Conservation (phyloP, 2,888 invertebrate genomes). For the Cheilosia variabilis region DNA sequence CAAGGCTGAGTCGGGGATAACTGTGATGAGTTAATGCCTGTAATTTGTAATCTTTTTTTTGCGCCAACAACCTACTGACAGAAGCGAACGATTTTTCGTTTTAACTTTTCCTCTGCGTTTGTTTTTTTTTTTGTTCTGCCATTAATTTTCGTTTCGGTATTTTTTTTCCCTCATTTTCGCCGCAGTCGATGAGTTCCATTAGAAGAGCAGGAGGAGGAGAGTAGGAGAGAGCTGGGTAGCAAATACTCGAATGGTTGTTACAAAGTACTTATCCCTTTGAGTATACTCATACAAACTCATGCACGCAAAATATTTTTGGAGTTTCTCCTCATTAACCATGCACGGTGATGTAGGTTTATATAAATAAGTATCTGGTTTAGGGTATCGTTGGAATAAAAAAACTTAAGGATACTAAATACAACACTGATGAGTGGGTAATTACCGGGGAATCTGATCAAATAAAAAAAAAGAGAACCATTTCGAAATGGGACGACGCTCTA, state of each 20-base stretch:
- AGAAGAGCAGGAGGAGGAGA: slow-evolving; percentile 19
- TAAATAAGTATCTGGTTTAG: not conserved
- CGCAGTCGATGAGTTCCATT: slow-evolving; percentile 18
- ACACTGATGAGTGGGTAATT: not conserved
- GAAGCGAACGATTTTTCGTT: slow-evolving; percentile 17
- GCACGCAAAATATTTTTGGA: not conserved
- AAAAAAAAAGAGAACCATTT: not conserved
- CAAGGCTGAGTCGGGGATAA: slow-evolving; percentile 11
- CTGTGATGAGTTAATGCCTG: slow-evolving; percentile 51
- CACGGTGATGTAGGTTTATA: not conserved
- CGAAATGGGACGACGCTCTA: not conserved
- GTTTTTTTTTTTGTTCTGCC: not conserved
- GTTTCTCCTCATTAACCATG: not conserved
- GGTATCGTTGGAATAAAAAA: not conserved
- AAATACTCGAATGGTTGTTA: not conserved
- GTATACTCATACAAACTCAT: not conserved
- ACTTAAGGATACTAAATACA: not conserved
- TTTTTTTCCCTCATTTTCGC: not conserved
- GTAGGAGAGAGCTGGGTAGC: slow-evolving; percentile 19
- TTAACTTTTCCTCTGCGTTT: not conserved
- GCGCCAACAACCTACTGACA: slow-evolving; percentile 12
- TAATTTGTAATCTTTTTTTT: slow-evolving; percentile 57
- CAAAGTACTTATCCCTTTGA: slow-evolving; percentile 14
- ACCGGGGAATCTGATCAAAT: not conserved
- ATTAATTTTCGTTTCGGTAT: slow-evolving; percentile 7